Percentiles rank a stretch among this genome's conserved stretches.
phyloP scores from a whole-genome alignment of 1,140 invertebrate species.

The Neodiprion pinetum region DNA sequence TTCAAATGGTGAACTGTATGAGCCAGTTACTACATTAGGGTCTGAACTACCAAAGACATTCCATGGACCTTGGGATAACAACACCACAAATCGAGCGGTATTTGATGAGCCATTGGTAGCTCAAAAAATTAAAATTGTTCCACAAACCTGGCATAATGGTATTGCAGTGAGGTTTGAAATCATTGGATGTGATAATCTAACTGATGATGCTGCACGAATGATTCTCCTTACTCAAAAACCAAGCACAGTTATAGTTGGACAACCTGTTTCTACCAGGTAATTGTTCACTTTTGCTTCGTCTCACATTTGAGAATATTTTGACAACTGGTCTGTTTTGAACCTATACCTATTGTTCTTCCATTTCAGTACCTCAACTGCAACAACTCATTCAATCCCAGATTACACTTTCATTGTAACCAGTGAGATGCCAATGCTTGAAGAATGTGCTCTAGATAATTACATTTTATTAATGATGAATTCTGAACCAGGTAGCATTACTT shows the following conservation, averaged over 20 bases:
- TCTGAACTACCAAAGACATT: not conserved
- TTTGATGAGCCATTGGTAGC: not conserved
- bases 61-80: not conserved
- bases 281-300: too few species aligned
- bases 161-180: not conserved
- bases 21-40: not conserved
- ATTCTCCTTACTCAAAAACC: not conserved
- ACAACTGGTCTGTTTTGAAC: too few species aligned
- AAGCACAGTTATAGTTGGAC: too few species aligned
- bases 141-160: not conserved
- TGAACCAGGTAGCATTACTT: slow-evolving; percentile 54
- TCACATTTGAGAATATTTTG: too few species aligned
- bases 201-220: not conserved
- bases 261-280: too few species aligned
- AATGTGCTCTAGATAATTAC: slow-evolving; percentile 60
- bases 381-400: slow-evolving; percentile 25
- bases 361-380: not conserved
- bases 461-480: slow-evolving; percentile 31
- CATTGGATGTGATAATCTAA: slow-evolving; percentile 10
- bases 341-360: too few species aligned
- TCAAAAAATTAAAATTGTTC: not conserved
- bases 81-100: not conserved
- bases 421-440: slow-evolving; percentile 61
- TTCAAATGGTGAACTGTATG: not conserved
- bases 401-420: slow-evolving; percentile 51